Conservation (phyloP, 2,888 invertebrate species). For the Atherix ibis region DNA sequence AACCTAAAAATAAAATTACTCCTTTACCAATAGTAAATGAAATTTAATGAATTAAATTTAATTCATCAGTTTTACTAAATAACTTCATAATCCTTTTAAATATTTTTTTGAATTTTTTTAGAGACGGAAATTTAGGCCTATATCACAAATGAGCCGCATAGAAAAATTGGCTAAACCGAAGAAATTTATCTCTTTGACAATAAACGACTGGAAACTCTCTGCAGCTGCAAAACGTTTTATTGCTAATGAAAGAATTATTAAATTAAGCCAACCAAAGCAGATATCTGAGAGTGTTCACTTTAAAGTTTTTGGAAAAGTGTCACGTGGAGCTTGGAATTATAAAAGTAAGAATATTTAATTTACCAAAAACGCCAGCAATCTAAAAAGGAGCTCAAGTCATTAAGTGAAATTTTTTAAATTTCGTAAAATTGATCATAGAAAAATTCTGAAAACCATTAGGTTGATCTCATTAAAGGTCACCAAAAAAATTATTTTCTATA, state of each 20-base stretch:
- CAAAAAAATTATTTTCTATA: too few relatives aligned
- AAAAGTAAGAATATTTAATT: slow-evolving; percentile 2
- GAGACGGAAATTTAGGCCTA: not conserved
- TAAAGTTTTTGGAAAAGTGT: not conserved
- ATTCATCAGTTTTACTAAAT: not conserved
- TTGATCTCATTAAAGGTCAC: too few relatives aligned
- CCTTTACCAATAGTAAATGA: slow-evolving; percentile 15
- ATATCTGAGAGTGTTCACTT: slow-evolving; percentile 2
- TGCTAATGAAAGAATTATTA: slow-evolving; percentile 20
- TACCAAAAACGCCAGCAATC: too few relatives aligned
- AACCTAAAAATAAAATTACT: slow-evolving; percentile 17
- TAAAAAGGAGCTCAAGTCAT: too few relatives aligned
- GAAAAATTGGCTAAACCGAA: slow-evolving; percentile 1
- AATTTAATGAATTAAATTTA: not conserved
- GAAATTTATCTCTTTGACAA: too few relatives aligned
- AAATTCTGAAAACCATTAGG: too few relatives aligned
- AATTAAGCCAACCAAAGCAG: slow-evolving; percentile 18
- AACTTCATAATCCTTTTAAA: not conserved
- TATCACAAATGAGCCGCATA: slow-evolving; percentile 2
- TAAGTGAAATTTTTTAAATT: too few relatives aligned
- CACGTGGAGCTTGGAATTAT: slow-evolving; percentile 1
- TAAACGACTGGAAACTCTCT: not conserved
- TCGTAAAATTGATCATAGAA: too few relatives aligned
- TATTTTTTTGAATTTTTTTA: too few relatives aligned
- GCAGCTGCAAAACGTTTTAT: not conserved